These are phyloP conservation scores for Tupiocoris notatus DNA, from an alignment of 2,888 invertebrate genomes.

Conservation along the genomic window DNA sequence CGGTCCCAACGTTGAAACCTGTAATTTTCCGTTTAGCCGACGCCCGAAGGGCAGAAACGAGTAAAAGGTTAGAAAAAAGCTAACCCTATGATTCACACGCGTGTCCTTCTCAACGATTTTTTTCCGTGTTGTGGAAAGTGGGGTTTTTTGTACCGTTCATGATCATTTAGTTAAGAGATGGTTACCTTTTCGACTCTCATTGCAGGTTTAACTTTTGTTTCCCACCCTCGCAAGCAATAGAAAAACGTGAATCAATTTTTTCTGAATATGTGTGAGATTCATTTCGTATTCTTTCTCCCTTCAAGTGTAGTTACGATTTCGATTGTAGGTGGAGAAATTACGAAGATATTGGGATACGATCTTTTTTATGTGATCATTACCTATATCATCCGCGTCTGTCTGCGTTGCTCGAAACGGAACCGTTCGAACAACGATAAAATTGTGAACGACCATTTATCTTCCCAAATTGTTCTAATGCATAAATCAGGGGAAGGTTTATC, in stretches of 20 bases:
- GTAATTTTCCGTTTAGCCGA: not conserved
- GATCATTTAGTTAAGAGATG: conserved; percentile 10
- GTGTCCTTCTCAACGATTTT: not conserved
- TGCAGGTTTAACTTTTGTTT: not conserved
- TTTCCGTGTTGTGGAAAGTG: not conserved
- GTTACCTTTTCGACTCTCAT: conserved; percentile 10
- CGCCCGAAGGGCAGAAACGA: not conserved
- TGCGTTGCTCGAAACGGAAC: no score
- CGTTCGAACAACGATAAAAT: no score
- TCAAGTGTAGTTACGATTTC: no score
- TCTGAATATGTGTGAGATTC: no score
- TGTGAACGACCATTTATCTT: no score
- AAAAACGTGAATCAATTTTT: not conserved
- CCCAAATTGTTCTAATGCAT: no score
- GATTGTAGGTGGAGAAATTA: no score
- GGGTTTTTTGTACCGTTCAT: conserved; percentile 6
- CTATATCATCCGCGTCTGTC: no score
- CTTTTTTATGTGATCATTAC: no score
- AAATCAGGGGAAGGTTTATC: no score
- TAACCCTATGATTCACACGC: not conserved
- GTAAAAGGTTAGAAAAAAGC: not conserved
- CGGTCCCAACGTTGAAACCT: not conserved
- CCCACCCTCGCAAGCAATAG: not conserved
- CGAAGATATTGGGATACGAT: no score
- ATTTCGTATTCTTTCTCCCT: no score